Evolutionary conservation across 2,113 vertebrate genomes (phyloP), one percentile per base, ranked within the genome.

Genomic region (Charadrius vociferus): DNA sequence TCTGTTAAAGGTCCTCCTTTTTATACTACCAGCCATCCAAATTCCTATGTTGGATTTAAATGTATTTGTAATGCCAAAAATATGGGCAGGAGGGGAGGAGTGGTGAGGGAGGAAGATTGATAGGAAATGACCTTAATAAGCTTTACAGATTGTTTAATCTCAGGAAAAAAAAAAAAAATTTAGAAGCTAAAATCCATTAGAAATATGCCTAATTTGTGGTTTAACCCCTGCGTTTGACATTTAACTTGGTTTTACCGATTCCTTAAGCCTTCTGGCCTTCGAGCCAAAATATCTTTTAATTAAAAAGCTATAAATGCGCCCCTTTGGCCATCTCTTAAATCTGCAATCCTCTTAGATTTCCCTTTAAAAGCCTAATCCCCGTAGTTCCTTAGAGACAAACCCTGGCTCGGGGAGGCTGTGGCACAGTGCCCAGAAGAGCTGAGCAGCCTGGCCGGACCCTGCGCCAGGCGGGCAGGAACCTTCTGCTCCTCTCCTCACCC

Each of bases 271-370:
- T 52, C 81, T 82, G 81, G 45, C 81, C 80, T 95, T 87, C 5
- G 1, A 95, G 45, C 77, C 81, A 93, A 94, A 97, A 90, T 84
- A 85, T 36, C 78, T 96, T 97, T 94, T 95, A 95, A 97, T 96
- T 95, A 95, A 97, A 95, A 95, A 95, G 32, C 84, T 85, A 85
- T 90, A 91, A 95, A 93, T 11, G 70, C 47, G 39, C 53, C 66
- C 84, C 81, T 91, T 27, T 81, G 81, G 84, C 70, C 81, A 97
- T 95, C 91, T 95, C 91, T 95, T 93, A 90, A 94, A 95, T 91
- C 93, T 88, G 22, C 36, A 97, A 62, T 96, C 94, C 94, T 95
- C 91, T 94, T 93, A 91, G 29, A 50, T 63, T 82, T 81, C 56
- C 53, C 21, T 59, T 94, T 47, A 73, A 79, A 86, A 93, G 49